Evolutionary conservation across 2,797 vertebrate genomes (phyloP).

Genomic region (Lutjanus campechanus): DNA sequence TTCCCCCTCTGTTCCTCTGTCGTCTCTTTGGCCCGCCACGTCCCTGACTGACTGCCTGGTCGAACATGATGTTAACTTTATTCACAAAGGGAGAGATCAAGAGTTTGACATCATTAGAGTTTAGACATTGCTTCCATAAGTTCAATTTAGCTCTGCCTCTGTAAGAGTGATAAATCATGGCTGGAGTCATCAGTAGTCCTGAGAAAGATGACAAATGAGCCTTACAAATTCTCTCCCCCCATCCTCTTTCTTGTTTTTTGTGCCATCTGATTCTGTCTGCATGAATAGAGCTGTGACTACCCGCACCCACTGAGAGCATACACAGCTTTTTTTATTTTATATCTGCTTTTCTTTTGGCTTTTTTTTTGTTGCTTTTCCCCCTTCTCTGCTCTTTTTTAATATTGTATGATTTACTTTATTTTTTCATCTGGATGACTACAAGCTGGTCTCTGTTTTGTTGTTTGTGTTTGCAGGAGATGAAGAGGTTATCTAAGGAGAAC

Average conservation of each 20-base stretch:
- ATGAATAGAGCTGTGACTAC: slow-evolving; percentile 22
- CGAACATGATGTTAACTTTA: slow-evolving; percentile 53
- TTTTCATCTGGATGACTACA: slow-evolving; percentile 12
- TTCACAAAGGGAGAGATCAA: slow-evolving; percentile 51
- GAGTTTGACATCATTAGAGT: slow-evolving; percentile 51
- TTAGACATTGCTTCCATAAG: slow-evolving; percentile 31
- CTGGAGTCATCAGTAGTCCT: slow-evolving; percentile 13
- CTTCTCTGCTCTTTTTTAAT: slow-evolving; percentile 34
- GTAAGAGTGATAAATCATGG: slow-evolving; percentile 36
- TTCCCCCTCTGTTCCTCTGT: slow-evolving; percentile 27
- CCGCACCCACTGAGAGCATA: slow-evolving; percentile 6
- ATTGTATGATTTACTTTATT: slow-evolving; percentile 46
- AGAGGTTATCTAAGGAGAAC: slow-evolving; percentile 26
- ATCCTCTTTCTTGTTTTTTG: slow-evolving; percentile 3
- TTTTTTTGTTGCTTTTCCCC: not conserved
- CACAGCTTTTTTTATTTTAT: slow-evolving; percentile 15
- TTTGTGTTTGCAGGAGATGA: slow-evolving; percentile 15
- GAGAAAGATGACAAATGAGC: slow-evolving; percentile 49
- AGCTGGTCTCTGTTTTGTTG: slow-evolving; percentile 19
- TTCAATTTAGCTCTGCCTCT: slow-evolving; percentile 33
- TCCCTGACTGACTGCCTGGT: slow-evolving; percentile 34
- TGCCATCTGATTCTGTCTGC: slow-evolving; percentile 20
- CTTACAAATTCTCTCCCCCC: not conserved
- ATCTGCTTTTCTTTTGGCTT: slow-evolving; percentile 6
- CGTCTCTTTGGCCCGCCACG: slow-evolving; percentile 11